Conservation (phyloP, 2,797 vertebrate species). For the Pantherophis vulpinus region DNA sequence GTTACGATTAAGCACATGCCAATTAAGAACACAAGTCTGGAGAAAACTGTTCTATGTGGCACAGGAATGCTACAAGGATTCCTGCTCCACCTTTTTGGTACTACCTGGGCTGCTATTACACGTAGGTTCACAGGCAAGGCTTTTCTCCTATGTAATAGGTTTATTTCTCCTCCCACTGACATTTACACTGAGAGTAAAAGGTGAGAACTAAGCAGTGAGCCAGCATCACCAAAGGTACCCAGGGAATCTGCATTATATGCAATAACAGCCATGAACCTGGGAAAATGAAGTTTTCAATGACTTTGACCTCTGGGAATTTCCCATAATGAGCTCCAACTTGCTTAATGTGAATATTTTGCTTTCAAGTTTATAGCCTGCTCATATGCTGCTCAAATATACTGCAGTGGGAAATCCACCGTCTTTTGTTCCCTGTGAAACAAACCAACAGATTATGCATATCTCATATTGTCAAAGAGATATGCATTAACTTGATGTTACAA, state of each 20-base stretch:
- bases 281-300: background rate
- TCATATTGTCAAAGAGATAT: background rate
- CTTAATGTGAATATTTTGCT: conserved; percentile 5
- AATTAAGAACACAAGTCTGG: background rate
- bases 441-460: background rate
- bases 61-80: background rate
- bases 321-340: background rate
- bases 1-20: background rate
- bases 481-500: accelerated
- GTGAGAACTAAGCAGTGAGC: background rate
- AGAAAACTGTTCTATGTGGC: accelerated
- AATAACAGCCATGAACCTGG: accelerated
- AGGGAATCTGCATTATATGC: background rate
- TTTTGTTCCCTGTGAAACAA: background rate
- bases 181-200: background rate
- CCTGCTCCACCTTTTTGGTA: background rate
- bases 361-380: background rate
- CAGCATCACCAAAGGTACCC: background rate
- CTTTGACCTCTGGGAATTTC: background rate
- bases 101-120: accelerated
- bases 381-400: accelerated
- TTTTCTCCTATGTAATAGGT: background rate
- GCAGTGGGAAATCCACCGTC: background rate
- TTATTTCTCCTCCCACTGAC: background rate
- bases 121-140: background rate